Percentiles rank a stretch among this genome's conserved stretches.
These are phyloP conservation scores for Chrysomela aeneicollis DNA, from an alignment of 2,888 invertebrate genomes.

Conservation along the genomic window DNA sequence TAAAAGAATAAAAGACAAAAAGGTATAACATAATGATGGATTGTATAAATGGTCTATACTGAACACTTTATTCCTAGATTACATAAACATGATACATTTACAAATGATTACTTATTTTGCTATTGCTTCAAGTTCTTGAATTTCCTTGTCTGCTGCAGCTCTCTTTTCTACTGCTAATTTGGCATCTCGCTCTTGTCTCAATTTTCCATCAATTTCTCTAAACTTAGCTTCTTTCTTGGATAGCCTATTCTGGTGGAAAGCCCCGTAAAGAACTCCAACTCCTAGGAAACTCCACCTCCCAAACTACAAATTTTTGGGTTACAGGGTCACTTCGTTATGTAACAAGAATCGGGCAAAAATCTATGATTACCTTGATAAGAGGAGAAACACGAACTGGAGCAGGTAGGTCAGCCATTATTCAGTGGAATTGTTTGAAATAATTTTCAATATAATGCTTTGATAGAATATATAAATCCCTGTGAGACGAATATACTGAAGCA, in stretches of 20 bases:
- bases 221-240: conserved; percentile 71
- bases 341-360: conserved; percentile 26
- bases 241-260: conserved; percentile 74
- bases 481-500: too few relatives aligned
- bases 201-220: conserved; percentile 73
- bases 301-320: conserved; percentile 65
- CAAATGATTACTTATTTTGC: conserved; percentile 37
- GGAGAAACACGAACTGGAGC: conserved; percentile 83
- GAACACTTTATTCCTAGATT: not conserved
- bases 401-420: conserved; percentile 60
- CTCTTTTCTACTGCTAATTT: conserved; percentile 78
- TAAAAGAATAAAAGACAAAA: too few relatives aligned
- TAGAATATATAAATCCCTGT: too few relatives aligned
- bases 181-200: conserved; percentile 73
- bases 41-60: too few relatives aligned
- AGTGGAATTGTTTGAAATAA: not conserved
- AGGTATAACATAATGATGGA: too few relatives aligned
- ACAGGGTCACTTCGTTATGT: conserved; percentile 35
- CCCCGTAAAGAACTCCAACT: conserved; percentile 78
- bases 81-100: not conserved
- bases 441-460: too few relatives aligned
- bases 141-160: conserved; percentile 64
- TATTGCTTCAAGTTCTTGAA: conserved; percentile 56
- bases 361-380: conserved; percentile 72
- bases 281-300: conserved; percentile 81